Conservation (phyloP, 2,888 invertebrate species). For the Caenorhabditis afra region DNA sequence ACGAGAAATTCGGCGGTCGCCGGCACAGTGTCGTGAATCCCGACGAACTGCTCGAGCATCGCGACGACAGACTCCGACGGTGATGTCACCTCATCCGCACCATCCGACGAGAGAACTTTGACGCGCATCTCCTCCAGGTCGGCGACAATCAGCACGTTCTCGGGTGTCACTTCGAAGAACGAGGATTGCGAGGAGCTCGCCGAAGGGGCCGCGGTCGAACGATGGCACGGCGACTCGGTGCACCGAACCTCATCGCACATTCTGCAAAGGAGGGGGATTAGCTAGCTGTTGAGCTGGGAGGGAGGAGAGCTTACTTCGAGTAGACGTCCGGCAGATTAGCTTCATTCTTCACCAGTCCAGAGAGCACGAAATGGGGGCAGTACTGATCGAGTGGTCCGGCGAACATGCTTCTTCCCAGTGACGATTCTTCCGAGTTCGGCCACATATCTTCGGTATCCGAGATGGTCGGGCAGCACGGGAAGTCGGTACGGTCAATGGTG, state of each 20-base stretch:
- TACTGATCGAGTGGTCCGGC: slow-evolving; percentile 73
- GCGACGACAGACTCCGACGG: slow-evolving; percentile 75
- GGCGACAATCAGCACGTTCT: slow-evolving; percentile 66
- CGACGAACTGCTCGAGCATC: slow-evolving; percentile 77
- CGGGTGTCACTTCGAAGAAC: slow-evolving; percentile 43
- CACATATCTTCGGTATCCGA: slow-evolving; percentile 24
- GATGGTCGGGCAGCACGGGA: slow-evolving; percentile 32
- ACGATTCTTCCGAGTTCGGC: slow-evolving; percentile 31
- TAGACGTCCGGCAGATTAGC: slow-evolving; percentile 56
- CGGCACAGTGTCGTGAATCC: slow-evolving; percentile 64
- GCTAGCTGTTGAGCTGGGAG: no score
- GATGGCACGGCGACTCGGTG: slow-evolving; percentile 52
- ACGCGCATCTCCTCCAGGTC: slow-evolving; percentile 62
- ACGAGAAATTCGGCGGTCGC: slow-evolving; percentile 62
- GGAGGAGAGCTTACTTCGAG: slow-evolving; percentile 36
- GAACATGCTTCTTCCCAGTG: slow-evolving; percentile 72
- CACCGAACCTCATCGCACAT: slow-evolving; percentile 64
- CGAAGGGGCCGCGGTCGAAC: slow-evolving; percentile 24
- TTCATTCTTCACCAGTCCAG: slow-evolving; percentile 64
- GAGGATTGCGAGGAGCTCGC: slow-evolving; percentile 46
- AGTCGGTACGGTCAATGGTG: slow-evolving; percentile 18
- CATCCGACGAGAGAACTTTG: slow-evolving; percentile 63
- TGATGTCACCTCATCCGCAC: slow-evolving; percentile 65
- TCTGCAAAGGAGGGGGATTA: slow-evolving; percentile 46
- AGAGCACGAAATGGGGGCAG: slow-evolving; percentile 76